These are phyloP conservation scores for Dicyrtomina minuta DNA, from an alignment of 2,888 invertebrate species.

Conservation along the genomic window DNA sequence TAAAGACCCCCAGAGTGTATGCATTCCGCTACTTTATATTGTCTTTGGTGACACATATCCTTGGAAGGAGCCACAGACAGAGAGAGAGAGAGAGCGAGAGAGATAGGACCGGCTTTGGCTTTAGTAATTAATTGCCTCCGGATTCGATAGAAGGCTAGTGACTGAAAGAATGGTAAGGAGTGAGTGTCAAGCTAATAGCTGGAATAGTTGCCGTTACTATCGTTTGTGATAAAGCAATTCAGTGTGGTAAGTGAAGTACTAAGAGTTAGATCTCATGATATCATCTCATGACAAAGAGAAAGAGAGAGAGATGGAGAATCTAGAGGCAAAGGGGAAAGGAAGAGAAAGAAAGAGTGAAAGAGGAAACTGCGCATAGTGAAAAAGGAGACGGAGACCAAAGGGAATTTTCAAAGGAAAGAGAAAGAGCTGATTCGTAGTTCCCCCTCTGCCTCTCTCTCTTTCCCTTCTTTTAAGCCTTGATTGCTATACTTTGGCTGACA, in stretches of 20 bases:
- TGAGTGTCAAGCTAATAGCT: conserved; percentile 7
- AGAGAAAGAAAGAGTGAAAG: conserved; percentile 3
- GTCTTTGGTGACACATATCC: neutral
- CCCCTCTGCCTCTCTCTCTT: conserved; percentile 13
- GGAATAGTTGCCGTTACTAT: no score
- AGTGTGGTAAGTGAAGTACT: no score
- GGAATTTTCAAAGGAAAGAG: conserved; percentile 18
- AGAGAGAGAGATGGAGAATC: conserved; percentile 10
- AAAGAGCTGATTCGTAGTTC: neutral
- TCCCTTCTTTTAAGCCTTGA: neutral
- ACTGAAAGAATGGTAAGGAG: conserved; percentile 6
- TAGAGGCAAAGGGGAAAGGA: conserved; percentile 11
- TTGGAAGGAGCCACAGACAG: neutral
- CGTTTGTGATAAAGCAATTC: no score
- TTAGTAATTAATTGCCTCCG: conserved; percentile 18
- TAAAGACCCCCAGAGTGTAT: conserved; percentile 5
- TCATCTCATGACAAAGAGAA: conserved; percentile 7
- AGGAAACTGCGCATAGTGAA: conserved; percentile 12
- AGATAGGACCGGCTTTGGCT: neutral
- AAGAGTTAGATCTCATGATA: no score
- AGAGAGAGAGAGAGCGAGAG: neutral
- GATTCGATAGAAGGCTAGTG: conserved; percentile 20
- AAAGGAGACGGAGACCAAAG: conserved; percentile 16
- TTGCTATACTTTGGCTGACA: neutral
- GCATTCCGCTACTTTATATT: neutral